These are phyloP conservation scores for Pandion haliaetus DNA, from an alignment of 2,113 vertebrate genomes.

Conservation along the genomic window DNA sequence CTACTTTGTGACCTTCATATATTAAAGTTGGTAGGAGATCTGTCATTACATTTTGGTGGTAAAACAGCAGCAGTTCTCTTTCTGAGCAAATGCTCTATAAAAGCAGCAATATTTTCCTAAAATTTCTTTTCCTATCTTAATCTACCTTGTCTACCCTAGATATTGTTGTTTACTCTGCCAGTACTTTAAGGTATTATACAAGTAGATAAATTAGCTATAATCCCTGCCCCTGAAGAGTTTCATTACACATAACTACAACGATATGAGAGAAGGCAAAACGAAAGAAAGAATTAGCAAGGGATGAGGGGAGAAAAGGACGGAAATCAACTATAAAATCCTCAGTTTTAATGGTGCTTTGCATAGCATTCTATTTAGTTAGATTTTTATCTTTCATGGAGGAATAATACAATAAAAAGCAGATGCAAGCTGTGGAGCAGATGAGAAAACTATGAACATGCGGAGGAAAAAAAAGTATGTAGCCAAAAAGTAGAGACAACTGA, in stretches of 20 bases:
- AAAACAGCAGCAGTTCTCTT: neutral
- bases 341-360: neutral
- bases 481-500: neutral
- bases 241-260: neutral
- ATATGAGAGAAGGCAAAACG: neutral
- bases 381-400: neutral
- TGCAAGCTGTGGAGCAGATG: neutral
- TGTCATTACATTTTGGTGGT: neutral
- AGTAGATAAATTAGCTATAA: neutral
- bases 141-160: neutral
- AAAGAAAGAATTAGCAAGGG: neutral
- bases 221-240: neutral
- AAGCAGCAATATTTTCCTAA: neutral
- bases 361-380: neutral
- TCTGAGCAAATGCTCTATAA: neutral
- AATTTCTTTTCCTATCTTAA: neutral
- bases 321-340: neutral
- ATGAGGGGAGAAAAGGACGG: neutral
- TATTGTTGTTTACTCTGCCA: neutral
- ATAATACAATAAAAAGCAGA: neutral
- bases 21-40: neutral
- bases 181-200: neutral
- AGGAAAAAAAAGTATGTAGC: neutral
- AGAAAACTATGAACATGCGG: neutral
- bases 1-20: neutral